phyloP scores from a whole-genome alignment of 2,888 invertebrate species.

The Epinotia bilunana region DNA sequence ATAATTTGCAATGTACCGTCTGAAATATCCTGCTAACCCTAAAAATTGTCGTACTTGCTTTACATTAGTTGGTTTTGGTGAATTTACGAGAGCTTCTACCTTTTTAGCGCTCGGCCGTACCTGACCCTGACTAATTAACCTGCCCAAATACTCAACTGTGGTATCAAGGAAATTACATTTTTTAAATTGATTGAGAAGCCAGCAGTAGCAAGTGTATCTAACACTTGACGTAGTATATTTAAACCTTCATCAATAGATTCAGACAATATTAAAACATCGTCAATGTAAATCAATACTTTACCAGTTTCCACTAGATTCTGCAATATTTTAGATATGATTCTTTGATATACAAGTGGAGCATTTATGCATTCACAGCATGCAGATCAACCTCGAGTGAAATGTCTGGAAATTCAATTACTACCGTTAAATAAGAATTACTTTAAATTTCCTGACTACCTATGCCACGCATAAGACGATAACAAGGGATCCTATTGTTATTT shows the following conservation, averaged over 20 bases:
- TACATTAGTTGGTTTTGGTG: too few relatives aligned
- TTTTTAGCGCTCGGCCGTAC: conserved; percentile 2
- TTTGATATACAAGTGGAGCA: conserved; percentile 48
- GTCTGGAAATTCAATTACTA: too few relatives aligned
- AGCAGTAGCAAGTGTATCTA: conserved; percentile 9
- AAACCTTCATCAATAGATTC: conserved; percentile 22
- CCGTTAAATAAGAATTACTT: too few relatives aligned
- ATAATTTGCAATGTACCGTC: too few relatives aligned
- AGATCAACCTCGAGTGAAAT: too few relatives aligned
- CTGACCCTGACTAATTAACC: conserved; percentile 1
- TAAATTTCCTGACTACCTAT: too few relatives aligned
- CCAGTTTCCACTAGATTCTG: conserved; percentile 43
- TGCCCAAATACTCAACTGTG: background rate
- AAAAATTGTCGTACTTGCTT: too few relatives aligned
- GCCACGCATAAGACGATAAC: too few relatives aligned
- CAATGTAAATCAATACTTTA: conserved; percentile 41
- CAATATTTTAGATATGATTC: conserved; percentile 40
- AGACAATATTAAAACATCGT: conserved; percentile 33
- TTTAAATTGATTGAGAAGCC: conserved; percentile 41
- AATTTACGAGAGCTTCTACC: too few relatives aligned
- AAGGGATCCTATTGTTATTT: too few relatives aligned
- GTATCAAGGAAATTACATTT: conserved; percentile 35
- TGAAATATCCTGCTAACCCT: too few relatives aligned
- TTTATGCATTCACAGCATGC: conserved; percentile 47
- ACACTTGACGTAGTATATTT: background rate